Evolutionary conservation across 2,113 vertebrate species (phyloP).

Genomic region (Odocoileus virginianus): DNA sequence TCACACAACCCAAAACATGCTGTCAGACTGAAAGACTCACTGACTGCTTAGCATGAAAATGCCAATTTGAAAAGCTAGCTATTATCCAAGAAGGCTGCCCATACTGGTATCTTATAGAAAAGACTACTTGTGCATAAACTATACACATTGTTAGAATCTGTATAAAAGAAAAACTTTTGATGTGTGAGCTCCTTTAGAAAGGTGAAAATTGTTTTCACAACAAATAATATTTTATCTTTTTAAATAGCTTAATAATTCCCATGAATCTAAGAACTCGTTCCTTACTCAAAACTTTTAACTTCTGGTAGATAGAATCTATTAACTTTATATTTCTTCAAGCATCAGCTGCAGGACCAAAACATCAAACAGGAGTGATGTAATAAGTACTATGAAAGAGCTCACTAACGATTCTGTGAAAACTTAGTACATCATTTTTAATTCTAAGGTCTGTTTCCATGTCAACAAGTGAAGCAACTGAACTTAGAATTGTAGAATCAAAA

Average conservation of each 20-base stretch:
- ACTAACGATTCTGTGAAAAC: neutral
- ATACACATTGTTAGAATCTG: conserved; percentile 11
- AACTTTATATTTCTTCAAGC: neutral
- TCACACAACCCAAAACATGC: conserved; percentile 59
- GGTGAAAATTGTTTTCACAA: conserved; percentile 9
- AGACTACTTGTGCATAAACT: conserved; percentile 7
- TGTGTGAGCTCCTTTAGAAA: neutral
- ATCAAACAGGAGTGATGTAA: neutral
- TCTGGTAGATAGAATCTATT: neutral
- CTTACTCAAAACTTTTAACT: conserved; percentile 31
- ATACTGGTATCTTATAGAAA: neutral
- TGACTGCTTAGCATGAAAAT: conserved; percentile 57
- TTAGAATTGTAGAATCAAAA: neutral
- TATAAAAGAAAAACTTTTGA: conserved; percentile 36
- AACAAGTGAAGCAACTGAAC: neutral
- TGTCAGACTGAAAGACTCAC: conserved; percentile 40
- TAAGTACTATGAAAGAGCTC: neutral
- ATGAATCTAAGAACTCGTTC: neutral
- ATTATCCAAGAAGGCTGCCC: neutral
- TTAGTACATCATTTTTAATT: neutral
- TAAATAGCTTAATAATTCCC: conserved; percentile 31
- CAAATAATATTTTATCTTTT: conserved; percentile 43
- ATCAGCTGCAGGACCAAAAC: neutral
- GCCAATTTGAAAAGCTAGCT: conserved; percentile 41
- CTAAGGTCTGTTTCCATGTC: neutral